phyloP scores from a whole-genome alignment of 2,113 vertebrate species.

The Talpa occidentalis region DNA sequence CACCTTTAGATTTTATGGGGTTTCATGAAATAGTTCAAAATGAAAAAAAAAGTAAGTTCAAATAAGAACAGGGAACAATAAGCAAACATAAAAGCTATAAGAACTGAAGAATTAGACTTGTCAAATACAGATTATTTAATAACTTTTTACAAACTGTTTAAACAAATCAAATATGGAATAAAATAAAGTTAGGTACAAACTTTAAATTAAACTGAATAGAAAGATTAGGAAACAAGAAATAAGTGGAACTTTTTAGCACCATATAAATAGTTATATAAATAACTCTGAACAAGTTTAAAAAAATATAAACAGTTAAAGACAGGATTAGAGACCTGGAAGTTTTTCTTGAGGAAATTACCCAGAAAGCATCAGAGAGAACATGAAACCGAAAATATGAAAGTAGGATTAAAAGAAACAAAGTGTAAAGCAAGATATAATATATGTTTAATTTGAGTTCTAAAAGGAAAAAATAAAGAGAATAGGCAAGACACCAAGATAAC shows the following conservation, averaged over 20 bases:
- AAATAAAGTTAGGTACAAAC: conserved; percentile 12
- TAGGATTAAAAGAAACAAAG: background rate
- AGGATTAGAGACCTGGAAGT: background rate
- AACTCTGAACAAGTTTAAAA: conserved; percentile 11
- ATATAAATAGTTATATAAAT: background rate
- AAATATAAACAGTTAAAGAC: conserved; percentile 7
- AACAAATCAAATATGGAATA: conserved; percentile 34
- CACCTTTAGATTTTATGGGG: conserved; percentile 14
- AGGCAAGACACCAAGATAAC: background rate
- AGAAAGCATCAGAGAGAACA: background rate
- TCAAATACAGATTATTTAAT: conserved; percentile 18
- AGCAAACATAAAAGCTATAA: conserved; percentile 9
- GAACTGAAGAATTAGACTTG: conserved; percentile 1
- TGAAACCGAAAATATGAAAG: conserved; percentile 3
- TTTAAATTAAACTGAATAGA: background rate
- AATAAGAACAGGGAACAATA: background rate
- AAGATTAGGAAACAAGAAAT: background rate
- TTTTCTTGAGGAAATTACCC: background rate
- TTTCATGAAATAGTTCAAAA: background rate
- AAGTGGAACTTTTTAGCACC: background rate
- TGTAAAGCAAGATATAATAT: background rate
- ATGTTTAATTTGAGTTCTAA: background rate
- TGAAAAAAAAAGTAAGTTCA: background rate
- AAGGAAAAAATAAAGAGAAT: background rate
- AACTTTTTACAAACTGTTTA: background rate